phyloP scores from a whole-genome alignment of 2,797 vertebrate genomes.

The Premnoplex brunnescens region DNA sequence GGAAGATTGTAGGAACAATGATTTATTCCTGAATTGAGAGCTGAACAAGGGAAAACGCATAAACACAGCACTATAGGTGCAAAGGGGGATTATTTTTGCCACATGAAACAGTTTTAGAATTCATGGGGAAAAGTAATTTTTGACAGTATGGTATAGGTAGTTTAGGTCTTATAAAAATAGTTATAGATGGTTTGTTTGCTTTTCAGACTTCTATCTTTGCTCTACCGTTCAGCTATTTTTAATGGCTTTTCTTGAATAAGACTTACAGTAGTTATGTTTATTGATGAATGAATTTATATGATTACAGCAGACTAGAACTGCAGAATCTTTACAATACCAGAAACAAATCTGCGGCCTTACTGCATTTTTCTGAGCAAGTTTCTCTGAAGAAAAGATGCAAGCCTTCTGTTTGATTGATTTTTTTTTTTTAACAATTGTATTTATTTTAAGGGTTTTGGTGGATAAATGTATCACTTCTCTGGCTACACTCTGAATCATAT shows the following conservation, averaged over 20 bases:
- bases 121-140: conserved; percentile 50
- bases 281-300: conserved; percentile 30
- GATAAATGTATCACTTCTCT: neutral
- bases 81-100: conserved; percentile 51
- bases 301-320: conserved; percentile 27
- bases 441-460: neutral
- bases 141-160: conserved; percentile 5
- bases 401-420: neutral
- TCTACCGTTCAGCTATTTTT: conserved; percentile 17
- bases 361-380: conserved; percentile 3
- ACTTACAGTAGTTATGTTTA: conserved; percentile 9
- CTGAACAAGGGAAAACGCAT: conserved; percentile 37
- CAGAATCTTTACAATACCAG: conserved; percentile 3
- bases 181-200: neutral
- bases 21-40: neutral
- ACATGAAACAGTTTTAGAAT: conserved; percentile 35
- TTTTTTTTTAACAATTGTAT: neutral
- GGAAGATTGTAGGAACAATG: conserved; percentile 12
- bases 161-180: conserved; percentile 24
- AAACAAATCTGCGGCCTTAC: neutral
- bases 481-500: neutral
- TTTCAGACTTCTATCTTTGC: conserved; percentile 21
- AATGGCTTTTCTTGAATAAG: conserved; percentile 28
- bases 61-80: conserved; percentile 12
- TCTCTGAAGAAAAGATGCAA: neutral